phyloP scores from a whole-genome alignment of 2,797 vertebrate genomes.

The Naso thynnoides region DNA sequence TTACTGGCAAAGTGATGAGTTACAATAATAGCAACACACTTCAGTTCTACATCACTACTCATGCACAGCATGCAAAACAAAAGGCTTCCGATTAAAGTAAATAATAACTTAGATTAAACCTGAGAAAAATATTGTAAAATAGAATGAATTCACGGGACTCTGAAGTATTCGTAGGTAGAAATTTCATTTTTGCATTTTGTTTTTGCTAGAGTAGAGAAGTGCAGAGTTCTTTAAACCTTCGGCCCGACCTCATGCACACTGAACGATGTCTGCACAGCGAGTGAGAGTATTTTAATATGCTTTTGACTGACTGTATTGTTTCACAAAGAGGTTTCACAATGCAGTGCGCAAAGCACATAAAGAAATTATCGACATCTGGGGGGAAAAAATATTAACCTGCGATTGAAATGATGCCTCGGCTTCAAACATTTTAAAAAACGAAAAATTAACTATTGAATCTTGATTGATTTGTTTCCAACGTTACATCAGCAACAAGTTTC shows the following conservation, averaged over 20 bases:
- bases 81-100: no score
- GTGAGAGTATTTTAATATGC: background rate
- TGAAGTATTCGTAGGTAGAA: background rate
- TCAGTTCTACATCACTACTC: background rate
- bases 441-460: background rate
- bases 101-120: no score
- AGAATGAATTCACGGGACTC: no score
- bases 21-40: background rate
- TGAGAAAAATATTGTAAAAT: background rate
- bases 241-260: background rate
- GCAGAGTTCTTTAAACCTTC: background rate
- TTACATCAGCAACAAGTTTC: background rate
- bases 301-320: background rate
- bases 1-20: background rate
- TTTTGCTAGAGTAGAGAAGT: background rate
- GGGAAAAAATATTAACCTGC: background rate
- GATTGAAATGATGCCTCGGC: background rate
- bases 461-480: accelerated
- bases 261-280: background rate
- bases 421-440: background rate
- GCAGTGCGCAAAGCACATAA: background rate
- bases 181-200: no score
- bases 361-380: background rate
- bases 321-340: no score
- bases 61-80: background rate